Percentiles rank a stretch among this genome's conserved stretches.
Evolutionary conservation across 1,140 invertebrate genomes (phyloP).

Genomic region (Drosophila fuyamai): DNA sequence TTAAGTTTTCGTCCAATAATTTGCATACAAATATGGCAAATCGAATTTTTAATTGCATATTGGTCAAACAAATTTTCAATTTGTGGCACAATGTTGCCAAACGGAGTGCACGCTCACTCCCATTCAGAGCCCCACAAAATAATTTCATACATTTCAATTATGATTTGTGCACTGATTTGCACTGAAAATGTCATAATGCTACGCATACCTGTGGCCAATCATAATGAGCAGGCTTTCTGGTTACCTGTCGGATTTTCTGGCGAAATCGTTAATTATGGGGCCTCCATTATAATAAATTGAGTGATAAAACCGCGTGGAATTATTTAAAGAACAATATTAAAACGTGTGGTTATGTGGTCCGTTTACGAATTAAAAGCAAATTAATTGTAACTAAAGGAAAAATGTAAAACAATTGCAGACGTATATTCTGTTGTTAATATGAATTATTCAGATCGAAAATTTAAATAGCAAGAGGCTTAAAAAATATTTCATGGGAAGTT

Average conservation of each 20-base stretch:
- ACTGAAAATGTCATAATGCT: constrained; percentile 10
- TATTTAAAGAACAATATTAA: constrained; percentile 28
- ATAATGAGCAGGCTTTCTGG: constrained; percentile 17
- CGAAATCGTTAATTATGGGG: constrained; percentile 48
- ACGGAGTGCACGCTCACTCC: neutral
- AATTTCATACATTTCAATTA: constrained; percentile 38
- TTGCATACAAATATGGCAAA: constrained; percentile 50
- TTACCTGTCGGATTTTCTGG: constrained; percentile 7
- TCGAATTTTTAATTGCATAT: constrained; percentile 58
- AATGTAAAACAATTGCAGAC: neutral
- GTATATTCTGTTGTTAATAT: neutral
- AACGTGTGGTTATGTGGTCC: constrained; percentile 20
- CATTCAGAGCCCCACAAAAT: neutral
- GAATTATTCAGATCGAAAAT: too few relatives aligned
- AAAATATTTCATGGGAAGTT: too few relatives aligned
- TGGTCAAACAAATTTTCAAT: constrained; percentile 55
- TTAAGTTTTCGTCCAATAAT: constrained; percentile 21
- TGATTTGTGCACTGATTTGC: constrained; percentile 32
- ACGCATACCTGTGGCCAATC: constrained; percentile 7
- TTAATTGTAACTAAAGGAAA: constrained; percentile 1
- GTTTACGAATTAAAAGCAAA: neutral
- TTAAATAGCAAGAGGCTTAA: too few relatives aligned
- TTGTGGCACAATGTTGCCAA: constrained; percentile 32
- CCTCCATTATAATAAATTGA: constrained; percentile 53
- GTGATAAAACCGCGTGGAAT: constrained; percentile 50